Evolutionary conservation across 2,113 vertebrate genomes (phyloP).

Genomic region (Todiramphus saurophagus): DNA sequence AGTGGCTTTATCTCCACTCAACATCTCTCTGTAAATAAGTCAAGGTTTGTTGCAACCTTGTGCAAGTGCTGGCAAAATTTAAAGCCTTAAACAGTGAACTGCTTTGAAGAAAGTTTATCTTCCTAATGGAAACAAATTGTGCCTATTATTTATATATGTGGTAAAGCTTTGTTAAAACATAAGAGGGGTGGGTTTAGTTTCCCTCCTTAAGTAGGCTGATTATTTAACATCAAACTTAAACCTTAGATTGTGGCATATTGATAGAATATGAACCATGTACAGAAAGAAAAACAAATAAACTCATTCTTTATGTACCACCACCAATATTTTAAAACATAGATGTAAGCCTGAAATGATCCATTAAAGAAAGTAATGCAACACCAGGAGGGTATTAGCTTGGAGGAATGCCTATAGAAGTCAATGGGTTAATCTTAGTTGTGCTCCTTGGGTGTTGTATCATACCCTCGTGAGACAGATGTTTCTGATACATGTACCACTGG

Average conservation of each 20-base stretch:
- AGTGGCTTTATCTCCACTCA: conserved; percentile 71
- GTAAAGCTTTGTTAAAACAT: not conserved
- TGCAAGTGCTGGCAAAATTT: conserved; percentile 76
- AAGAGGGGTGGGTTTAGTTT: not conserved
- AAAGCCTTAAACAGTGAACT: conserved; percentile 77
- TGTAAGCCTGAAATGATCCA: not conserved
- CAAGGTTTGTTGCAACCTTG: conserved; percentile 80
- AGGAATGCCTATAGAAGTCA: not conserved
- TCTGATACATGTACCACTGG: not conserved
- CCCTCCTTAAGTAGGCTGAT: not conserved
- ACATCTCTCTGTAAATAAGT: conserved; percentile 83
- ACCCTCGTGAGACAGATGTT: not conserved
- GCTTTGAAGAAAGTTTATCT: conserved; percentile 71
- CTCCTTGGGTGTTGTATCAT: not conserved
- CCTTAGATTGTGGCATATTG: not conserved
- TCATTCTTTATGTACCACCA: not conserved
- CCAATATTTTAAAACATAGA: not conserved
- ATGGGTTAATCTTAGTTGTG: not conserved
- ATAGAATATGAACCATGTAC: not conserved
- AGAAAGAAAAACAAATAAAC: not conserved
- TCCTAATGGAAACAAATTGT: conserved; percentile 56
- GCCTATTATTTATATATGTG: conserved; percentile 18
- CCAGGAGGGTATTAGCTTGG: not conserved
- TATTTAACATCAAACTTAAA: not conserved
- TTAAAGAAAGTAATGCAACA: not conserved